A percentile compares a stretch with the other conserved stretches of the same genome.
phyloP scores from a whole-genome alignment of 37 sponge, comb jelly and placozoan species.

The Crambe crambe region DNA sequence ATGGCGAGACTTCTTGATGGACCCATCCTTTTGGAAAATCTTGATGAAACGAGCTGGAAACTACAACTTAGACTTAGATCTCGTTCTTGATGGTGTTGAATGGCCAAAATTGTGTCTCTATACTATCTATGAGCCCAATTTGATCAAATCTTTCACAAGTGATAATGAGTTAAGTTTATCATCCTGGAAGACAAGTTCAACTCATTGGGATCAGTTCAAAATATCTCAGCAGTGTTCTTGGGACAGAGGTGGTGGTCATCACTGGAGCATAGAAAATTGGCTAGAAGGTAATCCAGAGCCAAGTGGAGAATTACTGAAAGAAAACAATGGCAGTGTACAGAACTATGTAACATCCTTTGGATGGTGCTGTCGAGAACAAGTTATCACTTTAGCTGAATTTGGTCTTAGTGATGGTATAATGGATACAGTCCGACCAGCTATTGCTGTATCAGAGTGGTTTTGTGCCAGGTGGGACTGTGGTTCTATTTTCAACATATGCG shows the following conservation, averaged over 20 bases:
- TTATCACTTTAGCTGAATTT: constrained; percentile 14
- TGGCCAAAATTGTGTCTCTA: constrained; percentile 49
- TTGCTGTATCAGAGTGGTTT: constrained; percentile 61
- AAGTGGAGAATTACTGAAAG: constrained; percentile 17
- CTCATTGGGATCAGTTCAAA: neutral
- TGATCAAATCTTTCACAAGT: constrained; percentile 17
- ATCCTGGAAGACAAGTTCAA: constrained; percentile 16
- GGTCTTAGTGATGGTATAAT: constrained; percentile 29
- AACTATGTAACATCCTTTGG: constrained; percentile 60
- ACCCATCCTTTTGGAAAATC: constrained; percentile 43
- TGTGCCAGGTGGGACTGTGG: constrained; percentile 61
- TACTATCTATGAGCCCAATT: constrained; percentile 20
- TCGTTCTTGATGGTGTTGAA: constrained; percentile 2
- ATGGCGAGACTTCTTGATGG: constrained; percentile 37
- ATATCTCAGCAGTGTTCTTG: neutral
- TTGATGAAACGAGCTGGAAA: constrained; percentile 26
- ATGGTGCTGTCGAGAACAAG: constrained; percentile 46
- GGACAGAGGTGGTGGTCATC: constrained; percentile 8
- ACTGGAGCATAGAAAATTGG: constrained; percentile 34
- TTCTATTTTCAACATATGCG: constrained; percentile 32
- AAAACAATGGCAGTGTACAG: constrained; percentile 23
- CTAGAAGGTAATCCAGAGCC: neutral
- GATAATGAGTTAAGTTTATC: constrained; percentile 17
- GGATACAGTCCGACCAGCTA: constrained; percentile 36
- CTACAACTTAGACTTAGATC: constrained; percentile 7